A percentile compares a stretch with the other conserved stretches of the same genome.
Evolutionary conservation across 2,113 vertebrate genomes (phyloP).

Genomic region (Oreochromis aureus): DNA sequence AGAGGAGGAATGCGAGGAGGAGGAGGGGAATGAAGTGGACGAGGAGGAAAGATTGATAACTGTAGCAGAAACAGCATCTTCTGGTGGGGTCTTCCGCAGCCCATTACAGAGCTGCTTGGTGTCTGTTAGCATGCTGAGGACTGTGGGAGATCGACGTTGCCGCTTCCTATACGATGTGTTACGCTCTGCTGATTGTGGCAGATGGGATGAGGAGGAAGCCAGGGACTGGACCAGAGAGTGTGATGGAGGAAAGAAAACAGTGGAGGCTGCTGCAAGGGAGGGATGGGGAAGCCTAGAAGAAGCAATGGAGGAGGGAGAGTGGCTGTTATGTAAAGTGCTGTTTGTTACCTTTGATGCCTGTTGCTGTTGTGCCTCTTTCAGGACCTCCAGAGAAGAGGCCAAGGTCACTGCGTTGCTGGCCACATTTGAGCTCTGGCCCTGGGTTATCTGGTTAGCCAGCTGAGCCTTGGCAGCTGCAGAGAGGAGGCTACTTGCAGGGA

Average conservation of each 20-base stretch:
- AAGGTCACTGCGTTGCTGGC: constrained; percentile 25
- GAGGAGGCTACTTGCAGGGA: constrained; percentile 85
- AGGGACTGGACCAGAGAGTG: constrained; percentile 58
- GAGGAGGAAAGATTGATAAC: constrained; percentile 63
- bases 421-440: constrained; percentile 63
- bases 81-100: constrained; percentile 19
- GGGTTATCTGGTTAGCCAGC: constrained; percentile 74
- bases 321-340: constrained; percentile 86
- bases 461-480: constrained; percentile 88
- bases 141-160: constrained; percentile 58
- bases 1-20: constrained; percentile 49
- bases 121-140: constrained; percentile 56
- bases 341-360: constrained; percentile 72
- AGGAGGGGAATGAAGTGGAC: constrained; percentile 20
- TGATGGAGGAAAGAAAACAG: constrained; percentile 59
- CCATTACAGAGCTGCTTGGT: constrained; percentile 52
- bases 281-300: constrained; percentile 50
- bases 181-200: constrained; percentile 45
- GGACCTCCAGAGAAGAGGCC: constrained; percentile 41
- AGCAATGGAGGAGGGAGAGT: constrained; percentile 49
- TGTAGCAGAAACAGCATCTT: constrained; percentile 35
- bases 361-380: constrained; percentile 63
- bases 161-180: constrained; percentile 57
- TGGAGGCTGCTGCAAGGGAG: constrained; percentile 51
- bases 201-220: constrained; percentile 56